Evolutionary conservation across 2,797 vertebrate genomes (phyloP), one percentile per base, ranked within the genome.

Genomic region (Huso huso): DNA sequence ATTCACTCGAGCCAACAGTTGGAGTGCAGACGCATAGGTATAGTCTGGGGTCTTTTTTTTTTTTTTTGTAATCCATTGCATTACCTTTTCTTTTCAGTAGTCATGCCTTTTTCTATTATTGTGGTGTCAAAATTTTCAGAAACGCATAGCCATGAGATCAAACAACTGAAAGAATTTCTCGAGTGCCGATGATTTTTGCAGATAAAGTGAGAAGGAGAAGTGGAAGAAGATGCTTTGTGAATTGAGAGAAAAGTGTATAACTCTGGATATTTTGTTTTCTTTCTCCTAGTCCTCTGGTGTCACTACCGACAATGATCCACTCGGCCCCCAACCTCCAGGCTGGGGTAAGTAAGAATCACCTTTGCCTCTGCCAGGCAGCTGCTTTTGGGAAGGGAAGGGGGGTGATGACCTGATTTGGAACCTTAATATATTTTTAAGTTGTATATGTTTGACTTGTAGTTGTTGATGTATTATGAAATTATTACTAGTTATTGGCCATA

Each of bases 301-400:
- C 68, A 86, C 90, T 0, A 87, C 90, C 1, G 95, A 99, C 81
- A 96, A 96, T 86, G 96, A 99, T 82, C 95, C 95, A 65, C 85
- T 97, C 10, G 96, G 96, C 68, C 77, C 92, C 8, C 90, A 98
- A 79, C 94, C 94, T 85, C 86, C 93, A 0, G 96, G 96, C 88
- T 98, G 96, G 96, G 96, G 96, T 99, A 89, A 96, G 95, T 94
- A 82, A 37, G 37, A 37, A 37, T 37, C 37, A 37, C 37, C 37
- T 37, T 37, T 37, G 37, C 37, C 37, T 37, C 37, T 37, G 37
- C 37, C 37, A 37, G 37, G 37, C 37, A 37, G 37, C 37, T 37
- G 37, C 37, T 37, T 37, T 37, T 4, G 37, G 37, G 37, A 37
- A 37, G 37, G 37, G 18, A 18, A 18, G 18, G 4, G 37, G 37